Conservation (phyloP, 1,140 invertebrate species). For the Leptopilina clavipes region DNA sequence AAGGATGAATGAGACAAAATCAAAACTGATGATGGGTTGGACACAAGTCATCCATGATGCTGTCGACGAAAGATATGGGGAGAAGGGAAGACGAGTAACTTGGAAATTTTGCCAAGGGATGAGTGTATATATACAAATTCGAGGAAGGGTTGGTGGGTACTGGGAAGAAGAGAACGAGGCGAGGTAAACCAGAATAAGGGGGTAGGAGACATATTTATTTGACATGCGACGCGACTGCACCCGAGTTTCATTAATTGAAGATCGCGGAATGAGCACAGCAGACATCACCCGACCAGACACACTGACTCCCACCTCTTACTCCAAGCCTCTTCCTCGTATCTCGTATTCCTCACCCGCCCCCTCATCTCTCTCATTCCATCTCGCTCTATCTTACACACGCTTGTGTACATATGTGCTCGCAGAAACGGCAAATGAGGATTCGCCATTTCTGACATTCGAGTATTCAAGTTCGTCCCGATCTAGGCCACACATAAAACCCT, state of each 20-base stretch:
- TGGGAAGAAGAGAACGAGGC: constrained; percentile 49
- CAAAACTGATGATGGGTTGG: no score
- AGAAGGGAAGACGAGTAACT: constrained; percentile 37
- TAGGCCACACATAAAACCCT: constrained; percentile 65
- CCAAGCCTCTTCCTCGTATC: constrained; percentile 50
- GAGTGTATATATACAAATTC: constrained; percentile 37
- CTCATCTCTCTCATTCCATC: constrained; percentile 47
- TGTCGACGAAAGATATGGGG: constrained; percentile 34
- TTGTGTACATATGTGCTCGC: constrained; percentile 61
- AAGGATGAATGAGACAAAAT: constrained; percentile 3
- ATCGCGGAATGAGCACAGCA: constrained; percentile 73
- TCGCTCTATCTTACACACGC: constrained; percentile 38
- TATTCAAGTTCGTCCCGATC: constrained; percentile 72
- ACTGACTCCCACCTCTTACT: constrained; percentile 50
- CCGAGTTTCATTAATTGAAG: constrained; percentile 77
- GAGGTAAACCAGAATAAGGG: constrained; percentile 53
- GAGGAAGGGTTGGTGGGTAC: constrained; percentile 55
- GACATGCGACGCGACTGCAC: constrained; percentile 75
- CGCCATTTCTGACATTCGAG: constrained; percentile 71
- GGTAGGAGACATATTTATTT: constrained; percentile 75
- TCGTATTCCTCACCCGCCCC: constrained; percentile 50
- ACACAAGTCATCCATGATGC: constrained; percentile 19
- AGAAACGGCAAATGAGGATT: constrained; percentile 72
- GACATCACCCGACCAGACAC: constrained; percentile 69
- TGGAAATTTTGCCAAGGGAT: constrained; percentile 46